Percentiles rank a stretch among this genome's conserved stretches.
Evolutionary conservation across 2,797 vertebrate species (phyloP).

Genomic region (Falco novaeseelandiae): DNA sequence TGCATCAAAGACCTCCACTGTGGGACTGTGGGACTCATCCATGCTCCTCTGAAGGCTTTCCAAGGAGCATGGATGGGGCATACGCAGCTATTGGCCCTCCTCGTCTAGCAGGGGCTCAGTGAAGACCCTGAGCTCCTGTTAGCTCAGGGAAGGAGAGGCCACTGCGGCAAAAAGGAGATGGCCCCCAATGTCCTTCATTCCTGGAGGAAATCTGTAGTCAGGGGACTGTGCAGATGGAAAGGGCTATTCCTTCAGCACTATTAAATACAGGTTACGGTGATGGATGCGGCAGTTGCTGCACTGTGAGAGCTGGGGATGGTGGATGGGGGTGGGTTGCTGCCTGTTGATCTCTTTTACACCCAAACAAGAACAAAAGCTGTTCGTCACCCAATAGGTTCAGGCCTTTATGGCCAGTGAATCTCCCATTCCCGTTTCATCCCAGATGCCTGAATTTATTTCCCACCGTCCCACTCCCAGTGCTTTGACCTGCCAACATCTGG

Average conservation of each 20-base stretch:
- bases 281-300: neutral
- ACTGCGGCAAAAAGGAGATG: neutral
- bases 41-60: neutral
- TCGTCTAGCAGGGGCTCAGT: neutral
- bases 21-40: rapidly evolving
- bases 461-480: rapidly evolving
- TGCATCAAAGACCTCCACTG: neutral
- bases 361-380: neutral
- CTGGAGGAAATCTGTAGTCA: neutral
- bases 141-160: neutral
- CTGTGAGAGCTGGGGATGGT: rapidly evolving
- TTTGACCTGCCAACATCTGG: neutral
- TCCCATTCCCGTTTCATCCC: neutral
- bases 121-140: neutral
- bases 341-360: neutral
- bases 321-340: neutral
- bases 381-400: neutral
- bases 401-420: neutral
- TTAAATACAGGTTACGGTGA: neutral
- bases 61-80: neutral
- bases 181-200: neutral
- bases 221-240: neutral
- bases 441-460: neutral
- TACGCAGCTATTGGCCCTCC: neutral
- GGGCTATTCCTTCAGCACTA: neutral